Evolutionary conservation across 1,140 invertebrate genomes (phyloP), one percentile per base, ranked within the genome.

Genomic region (Drosophila neocordata): DNA sequence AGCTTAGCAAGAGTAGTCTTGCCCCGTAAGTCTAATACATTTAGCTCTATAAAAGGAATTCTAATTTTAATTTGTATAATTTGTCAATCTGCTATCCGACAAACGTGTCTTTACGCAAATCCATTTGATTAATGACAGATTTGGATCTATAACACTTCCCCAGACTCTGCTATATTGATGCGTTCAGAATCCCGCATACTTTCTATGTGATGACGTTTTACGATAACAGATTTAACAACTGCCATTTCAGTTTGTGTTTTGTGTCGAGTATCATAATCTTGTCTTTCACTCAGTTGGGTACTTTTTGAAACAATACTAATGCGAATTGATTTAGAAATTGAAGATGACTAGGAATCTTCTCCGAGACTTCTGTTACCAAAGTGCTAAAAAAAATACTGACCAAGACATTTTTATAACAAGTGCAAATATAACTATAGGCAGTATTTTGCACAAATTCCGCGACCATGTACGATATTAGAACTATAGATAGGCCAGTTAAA

Each of bases 1-100:
- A 89, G 20, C 8, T 68, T 61, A 0, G 70, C 1, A 1, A 88
- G 34, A 0, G 77, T 84, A 4, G 85, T 55, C 37, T 84, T 88
- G 2, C 83, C 83, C 83, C 8, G 60, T 13, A 1, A 88, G 22
- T 9, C 63, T 69, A 7, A 89, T 0, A 51, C 85, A 80, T 27
- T 88, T 85, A 6, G 66, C 13, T 22, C 84, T 89, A 1, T 24
- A 12, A 11, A 6, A 20, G 4, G 22, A 24, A 24, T 2, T 24
- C 2, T 24, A 24, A 4, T 4, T 24, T 24, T 24, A 4, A 1
- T 2, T 24, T 2, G 4, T 24, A 24, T 24, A 24, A 24, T 24
- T 24, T 24, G 22, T 24, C 22, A 24, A 24, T 24, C 22, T 24
- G 22, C 4, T 24, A 24, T 41, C 1, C 15, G 2, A 58, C 80